Base-by-base conservation (phyloP, 2,113 vertebrate species). In the Oophaga pumilio region DNA sequence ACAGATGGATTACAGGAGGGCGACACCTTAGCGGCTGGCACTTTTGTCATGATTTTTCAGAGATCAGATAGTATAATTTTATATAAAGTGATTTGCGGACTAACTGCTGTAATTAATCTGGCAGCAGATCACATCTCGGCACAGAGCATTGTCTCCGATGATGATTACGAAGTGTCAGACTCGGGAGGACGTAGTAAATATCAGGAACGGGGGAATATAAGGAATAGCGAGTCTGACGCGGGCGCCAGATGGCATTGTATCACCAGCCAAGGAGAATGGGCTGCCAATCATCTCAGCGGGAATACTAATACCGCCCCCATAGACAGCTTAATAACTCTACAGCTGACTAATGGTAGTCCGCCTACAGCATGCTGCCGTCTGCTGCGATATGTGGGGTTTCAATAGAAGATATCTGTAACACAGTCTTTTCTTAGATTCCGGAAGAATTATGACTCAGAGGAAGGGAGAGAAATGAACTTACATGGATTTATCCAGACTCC, bases 201-300 rank as follows among this genome's bases (percentile, higher is more conserved):
- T 85, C 84, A 85, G 33, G 18, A 26, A 64, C 57, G 26, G 7
- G 10, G 24, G 22, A 53, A 52, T n/a, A 84, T 18, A 17, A 69
- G 24, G 66, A 62, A 1, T 49, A 15, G 10, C 12, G 11, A 56
- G 73, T 43, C 26, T 53, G 69, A 28, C 18, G 59, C 43, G 2
- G 56, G 57, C 20, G 18, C 53, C 84, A 85, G 73, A 77, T 64
- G 84, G 73, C 20, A 17, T 22, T 28, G 33, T 62, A 22, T 76
- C 69, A 18, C 60, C 53, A 43, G 26, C 18, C 18, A 50, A 13
- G 59, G 66, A 77, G 73, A 77, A 85, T 64, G 73, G 43, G 73
- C 73, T 77, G 84, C 50, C 84, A 77, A 53, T 85, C 84, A 85
- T 85, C 71, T 64, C 73, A 8, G 69, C 15, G 50, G 52, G 71